Percentiles rank a stretch among this genome's conserved stretches.
phyloP scores from a whole-genome alignment of 1,140 invertebrate genomes.

The Lethrus apterus region DNA sequence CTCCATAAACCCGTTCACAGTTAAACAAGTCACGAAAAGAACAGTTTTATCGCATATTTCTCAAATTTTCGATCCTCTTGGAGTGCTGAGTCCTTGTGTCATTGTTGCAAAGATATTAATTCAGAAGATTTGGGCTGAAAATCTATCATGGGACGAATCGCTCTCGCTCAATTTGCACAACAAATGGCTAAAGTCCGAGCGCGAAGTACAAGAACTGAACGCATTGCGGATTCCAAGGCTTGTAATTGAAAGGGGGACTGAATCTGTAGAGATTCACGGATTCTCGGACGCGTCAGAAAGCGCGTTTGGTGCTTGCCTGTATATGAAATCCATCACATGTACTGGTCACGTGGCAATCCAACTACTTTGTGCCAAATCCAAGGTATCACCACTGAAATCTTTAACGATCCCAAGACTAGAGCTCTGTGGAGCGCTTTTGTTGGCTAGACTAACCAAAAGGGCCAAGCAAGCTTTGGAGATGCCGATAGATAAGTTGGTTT shows the following conservation, averaged over 20 bases:
- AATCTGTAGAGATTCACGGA: conserved; percentile 24
- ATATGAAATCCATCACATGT: background rate
- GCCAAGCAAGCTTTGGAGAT: background rate
- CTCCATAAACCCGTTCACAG: background rate
- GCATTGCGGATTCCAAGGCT: background rate
- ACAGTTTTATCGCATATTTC: conserved; percentile 12
- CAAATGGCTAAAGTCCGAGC: conserved; percentile 16
- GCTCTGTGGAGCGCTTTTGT: conserved; percentile 20
- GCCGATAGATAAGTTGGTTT: background rate
- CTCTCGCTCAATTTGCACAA: conserved; percentile 19
- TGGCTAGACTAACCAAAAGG: conserved; percentile 10
- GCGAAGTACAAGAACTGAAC: background rate
- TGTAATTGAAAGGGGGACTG: background rate
- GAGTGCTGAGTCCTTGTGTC: conserved; percentile 34
- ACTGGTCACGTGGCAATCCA: conserved; percentile 14
- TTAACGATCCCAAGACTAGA: conserved; percentile 21
- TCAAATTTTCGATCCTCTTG: conserved; percentile 42
- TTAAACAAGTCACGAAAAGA: background rate
- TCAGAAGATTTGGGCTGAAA: conserved; percentile 33
- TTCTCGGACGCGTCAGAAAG: conserved; percentile 29
- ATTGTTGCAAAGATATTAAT: conserved; percentile 37
- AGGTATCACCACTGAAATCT: conserved; percentile 38
- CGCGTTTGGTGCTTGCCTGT: conserved; percentile 18
- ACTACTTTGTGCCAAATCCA: conserved; percentile 37
- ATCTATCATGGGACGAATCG: conserved; percentile 31